Base-by-base conservation (phyloP, 2,888 invertebrate species). In the Drosophila helvetica region DNA sequence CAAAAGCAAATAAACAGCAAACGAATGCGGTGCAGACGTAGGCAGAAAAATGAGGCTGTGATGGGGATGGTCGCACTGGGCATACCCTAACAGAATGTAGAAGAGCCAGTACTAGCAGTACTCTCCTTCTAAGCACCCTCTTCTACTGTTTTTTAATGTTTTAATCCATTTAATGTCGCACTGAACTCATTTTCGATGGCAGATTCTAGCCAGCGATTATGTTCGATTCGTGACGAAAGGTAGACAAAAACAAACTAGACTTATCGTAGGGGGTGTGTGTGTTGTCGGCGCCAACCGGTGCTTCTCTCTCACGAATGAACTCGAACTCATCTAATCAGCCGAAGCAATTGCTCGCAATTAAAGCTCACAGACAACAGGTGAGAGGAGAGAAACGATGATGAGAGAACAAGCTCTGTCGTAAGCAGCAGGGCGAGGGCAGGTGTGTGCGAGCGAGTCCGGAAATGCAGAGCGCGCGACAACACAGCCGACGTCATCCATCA, bases 401-500 rank as follows among this genome's bases (percentile, higher is more conserved):
- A 48, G 58, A 56, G 67, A 74, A 63, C n/a, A n/a, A n/a, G n/a
- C 65, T 54, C 53, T 56, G 61, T 54, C 57, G 17, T 33, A 17
- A 51, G 57, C 45, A 51, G 50, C 25, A 25, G 62, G 47, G 58
- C 48, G 64, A n/a, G n/a, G 50, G 58, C 52, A 25, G 59, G 38
- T 50, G 33, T 15, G 15, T 7, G 12, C 33, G 12, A 12, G 12
- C 4, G 33, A 15, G 33, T 33, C 59, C 62, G 53, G 60, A 65
- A 75, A 43, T 74, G 86, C 78, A 66, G 67, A 68, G 61, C 64
- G 54, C 45, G 60, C 56, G 65, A 52, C 47, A 57, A 22, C 19
- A 52, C 47, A 57, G 22, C 19, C 78, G 51, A 80, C 81, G 86
- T 86, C 86, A 85, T 55, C 47, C 86, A 85, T 58, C 50, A 54